These are phyloP conservation scores for Lemur catta DNA, from an alignment of 2,797 vertebrate species.

Conservation along the genomic window DNA sequence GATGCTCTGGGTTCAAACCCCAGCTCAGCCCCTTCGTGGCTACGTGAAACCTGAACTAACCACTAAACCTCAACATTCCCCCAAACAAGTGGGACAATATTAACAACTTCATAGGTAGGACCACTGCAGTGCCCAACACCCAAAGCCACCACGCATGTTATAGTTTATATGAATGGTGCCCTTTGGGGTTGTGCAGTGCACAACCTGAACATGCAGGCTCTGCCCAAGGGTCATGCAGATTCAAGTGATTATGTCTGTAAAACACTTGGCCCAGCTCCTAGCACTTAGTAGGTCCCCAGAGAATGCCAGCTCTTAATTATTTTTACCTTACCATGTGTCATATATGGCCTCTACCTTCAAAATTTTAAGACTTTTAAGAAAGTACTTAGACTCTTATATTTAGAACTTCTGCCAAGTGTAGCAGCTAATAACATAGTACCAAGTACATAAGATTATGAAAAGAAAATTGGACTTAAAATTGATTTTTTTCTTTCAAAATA, in stretches of 20 bases:
- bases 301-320: neutral
- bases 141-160: rapidly evolving
- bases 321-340: neutral
- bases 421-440: neutral
- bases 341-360: neutral
- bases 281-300: neutral
- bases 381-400: neutral
- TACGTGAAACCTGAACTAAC: neutral
- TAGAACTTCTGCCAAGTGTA: neutral
- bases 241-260: neutral
- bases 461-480: neutral
- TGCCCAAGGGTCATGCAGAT: neutral
- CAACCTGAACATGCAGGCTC: neutral
- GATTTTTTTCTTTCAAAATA: neutral
- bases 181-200: too few relatives aligned
- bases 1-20: neutral
- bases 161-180: neutral
- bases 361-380: neutral
- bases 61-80: neutral
- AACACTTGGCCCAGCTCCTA: neutral
- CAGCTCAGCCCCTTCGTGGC: neutral
- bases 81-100: neutral
- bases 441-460: neutral
- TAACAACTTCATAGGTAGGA: neutral
- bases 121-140: rapidly evolving